These are phyloP conservation scores for Silurus lanzhouensis DNA, from an alignment of 2,797 vertebrate species.

Conservation along the genomic window DNA sequence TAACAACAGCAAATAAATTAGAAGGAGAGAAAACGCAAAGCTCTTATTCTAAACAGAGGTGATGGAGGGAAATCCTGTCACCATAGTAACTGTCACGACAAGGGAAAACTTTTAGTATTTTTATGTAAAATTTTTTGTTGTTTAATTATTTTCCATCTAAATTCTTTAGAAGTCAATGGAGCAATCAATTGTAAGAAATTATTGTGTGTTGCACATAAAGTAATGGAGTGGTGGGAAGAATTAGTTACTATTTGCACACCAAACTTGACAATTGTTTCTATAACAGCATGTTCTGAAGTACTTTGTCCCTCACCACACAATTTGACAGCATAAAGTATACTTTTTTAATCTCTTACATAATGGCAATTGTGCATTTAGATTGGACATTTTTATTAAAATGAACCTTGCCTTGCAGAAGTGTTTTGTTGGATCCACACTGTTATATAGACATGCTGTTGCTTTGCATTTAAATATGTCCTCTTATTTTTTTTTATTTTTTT, in stretches of 20 bases:
- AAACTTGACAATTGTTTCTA: neutral
- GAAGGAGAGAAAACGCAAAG: slow-evolving; percentile 72
- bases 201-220: neutral
- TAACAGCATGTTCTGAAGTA: neutral
- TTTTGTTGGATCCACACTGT: too few species aligned
- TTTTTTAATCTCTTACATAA: neutral
- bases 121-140: neutral
- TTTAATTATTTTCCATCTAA: slow-evolving; percentile 1
- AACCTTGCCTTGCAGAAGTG: too few species aligned
- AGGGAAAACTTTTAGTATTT: slow-evolving; percentile 31
- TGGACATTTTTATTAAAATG: too few species aligned
- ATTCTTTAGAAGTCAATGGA: neutral
- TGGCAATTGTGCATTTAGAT: neutral
- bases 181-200: neutral
- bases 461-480: too few species aligned
- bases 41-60: slow-evolving; percentile 58
- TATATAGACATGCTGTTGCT: too few species aligned
- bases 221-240: neutral
- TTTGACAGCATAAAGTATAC: neutral
- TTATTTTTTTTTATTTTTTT: too few species aligned
- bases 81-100: slow-evolving; percentile 47
- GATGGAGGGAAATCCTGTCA: slow-evolving; percentile 46
- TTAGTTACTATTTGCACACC: neutral
- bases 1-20: slow-evolving; percentile 59
- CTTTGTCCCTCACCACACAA: neutral